Percentiles rank a stretch among this genome's conserved stretches.
Conservation (phyloP, 2,113 vertebrate species). For the Mus musculus region DNA sequence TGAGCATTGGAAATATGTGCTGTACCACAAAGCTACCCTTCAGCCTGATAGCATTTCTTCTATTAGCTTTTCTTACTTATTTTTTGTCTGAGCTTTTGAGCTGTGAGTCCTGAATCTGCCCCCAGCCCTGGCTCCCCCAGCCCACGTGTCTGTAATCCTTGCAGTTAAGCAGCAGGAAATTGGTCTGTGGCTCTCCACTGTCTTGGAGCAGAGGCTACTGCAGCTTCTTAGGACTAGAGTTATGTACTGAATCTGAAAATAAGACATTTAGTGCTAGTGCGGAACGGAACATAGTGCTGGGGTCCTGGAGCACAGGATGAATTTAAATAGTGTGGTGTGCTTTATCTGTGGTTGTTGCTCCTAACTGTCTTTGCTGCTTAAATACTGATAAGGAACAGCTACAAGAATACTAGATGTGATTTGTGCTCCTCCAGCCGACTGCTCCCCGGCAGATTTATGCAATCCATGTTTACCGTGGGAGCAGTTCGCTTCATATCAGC, state of each 20-base stretch:
- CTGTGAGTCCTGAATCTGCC: background rate
- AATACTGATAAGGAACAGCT: slow-evolving; percentile 78
- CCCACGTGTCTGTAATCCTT: background rate
- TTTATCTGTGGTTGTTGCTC: background rate
- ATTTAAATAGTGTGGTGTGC: slow-evolving; percentile 25
- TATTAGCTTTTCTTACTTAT: background rate
- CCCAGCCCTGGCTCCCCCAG: background rate
- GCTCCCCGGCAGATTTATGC: background rate
- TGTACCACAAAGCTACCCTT: background rate
- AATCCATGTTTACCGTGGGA: slow-evolving; percentile 39
- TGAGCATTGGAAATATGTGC: background rate
- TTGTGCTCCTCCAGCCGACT: slow-evolving; percentile 70
- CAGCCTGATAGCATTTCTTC: background rate
- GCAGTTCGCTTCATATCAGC: slow-evolving; percentile 64
- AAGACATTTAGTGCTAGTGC: background rate
- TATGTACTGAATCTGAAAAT: slow-evolving; percentile 35
- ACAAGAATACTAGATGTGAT: slow-evolving; percentile 79
- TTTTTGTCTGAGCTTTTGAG: background rate
- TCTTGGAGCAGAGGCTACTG: background rate
- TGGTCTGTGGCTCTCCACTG: background rate
- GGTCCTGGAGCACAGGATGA: slow-evolving; percentile 46
- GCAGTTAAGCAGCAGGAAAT: background rate
- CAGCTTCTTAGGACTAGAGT: background rate
- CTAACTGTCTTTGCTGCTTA: slow-evolving; percentile 66
- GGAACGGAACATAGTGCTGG: slow-evolving; percentile 22